Base-by-base conservation (phyloP, 2,113 vertebrate species). In the Albula glossodonta region DNA sequence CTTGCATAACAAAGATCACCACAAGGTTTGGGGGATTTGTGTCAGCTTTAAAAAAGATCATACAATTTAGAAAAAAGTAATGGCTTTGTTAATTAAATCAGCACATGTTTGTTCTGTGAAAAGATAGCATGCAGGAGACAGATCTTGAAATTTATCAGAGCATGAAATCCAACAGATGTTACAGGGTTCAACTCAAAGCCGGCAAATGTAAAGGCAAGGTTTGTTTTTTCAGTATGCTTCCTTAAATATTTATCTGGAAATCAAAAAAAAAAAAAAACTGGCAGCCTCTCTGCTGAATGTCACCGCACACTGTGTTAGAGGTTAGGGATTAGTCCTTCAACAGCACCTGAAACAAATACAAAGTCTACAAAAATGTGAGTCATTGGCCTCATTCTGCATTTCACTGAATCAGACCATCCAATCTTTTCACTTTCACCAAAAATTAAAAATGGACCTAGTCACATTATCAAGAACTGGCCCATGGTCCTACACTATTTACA, bases 111-210 rank as follows among this genome's bases (percentile, higher is more conserved):
- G 41, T 8, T 48, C 56, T 51, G 10, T 74, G n/a, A 25, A 2
- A n/a, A 25, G 70, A 31, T 17, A 70, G 5, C 1, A 22, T n/a
- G 63, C 63, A n/a, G n/a, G 25, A 74, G 70, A 3, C n/a, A 74
- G 2, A 74, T 2, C 70, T 31, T 74, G 22, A n/a, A 31, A 74
- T 25, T 74, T 74, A 56, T 74, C 52, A 74, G 83, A 84, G 63
- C 83, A 6, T 77, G n/a, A 50, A 84, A 70, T 56, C 10, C 25
- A 78, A 52, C 83, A 84, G 83, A 83, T 74, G 83, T 84, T 48
- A 51, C 66, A 84, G 2, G 11, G 49, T 49, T 70, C 49, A n/a
- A 77, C 51, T 7, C 4, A 2, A 78, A 51, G 50, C 51, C 77
- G 49, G 41, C n/a, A 31, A 52, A 31, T 41, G 6, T 60, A 17